Conservation (phyloP, 2,888 invertebrate genomes). For the Linyphia triangularis region DNA sequence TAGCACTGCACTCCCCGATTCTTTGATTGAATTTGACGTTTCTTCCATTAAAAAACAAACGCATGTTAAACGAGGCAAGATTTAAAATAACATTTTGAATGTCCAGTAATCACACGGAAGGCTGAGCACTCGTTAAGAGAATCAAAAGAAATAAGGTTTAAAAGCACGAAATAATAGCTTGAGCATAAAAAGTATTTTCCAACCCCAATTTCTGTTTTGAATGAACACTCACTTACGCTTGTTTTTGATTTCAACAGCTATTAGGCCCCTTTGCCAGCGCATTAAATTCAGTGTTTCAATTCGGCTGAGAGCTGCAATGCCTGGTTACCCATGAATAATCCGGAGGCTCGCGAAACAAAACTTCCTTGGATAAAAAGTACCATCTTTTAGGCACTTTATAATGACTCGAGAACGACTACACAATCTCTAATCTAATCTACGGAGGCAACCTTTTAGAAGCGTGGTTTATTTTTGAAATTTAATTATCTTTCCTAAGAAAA, state of each 20-base stretch:
- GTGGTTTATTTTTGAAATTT: too few species aligned
- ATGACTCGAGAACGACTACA: background rate
- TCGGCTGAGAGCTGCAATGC: conserved; percentile 10
- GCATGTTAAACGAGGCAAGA: conserved; percentile 2
- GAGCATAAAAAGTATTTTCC: conserved; percentile 19
- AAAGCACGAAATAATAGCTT: conserved; percentile 32
- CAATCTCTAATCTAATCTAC: too few species aligned
- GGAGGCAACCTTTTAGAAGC: too few species aligned
- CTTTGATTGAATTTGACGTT: background rate
- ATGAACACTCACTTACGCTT: conserved; percentile 11
- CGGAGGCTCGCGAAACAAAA: conserved; percentile 27
- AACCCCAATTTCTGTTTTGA: conserved; percentile 25
- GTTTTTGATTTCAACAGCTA: background rate
- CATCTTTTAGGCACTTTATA: background rate
- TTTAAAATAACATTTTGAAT: conserved; percentile 12
- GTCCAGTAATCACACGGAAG: conserved; percentile 41
- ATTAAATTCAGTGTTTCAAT: conserved; percentile 17
- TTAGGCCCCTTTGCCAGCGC: background rate
- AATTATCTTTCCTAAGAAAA: too few species aligned
- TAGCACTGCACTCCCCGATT: background rate
- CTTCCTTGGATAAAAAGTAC: background rate
- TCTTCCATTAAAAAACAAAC: background rate
- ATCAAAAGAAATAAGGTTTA: background rate
- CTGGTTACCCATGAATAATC: conserved; percentile 39
- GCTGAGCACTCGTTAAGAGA: conserved; percentile 18